Conservation (phyloP, 2,797 vertebrate species). For the Gadopsis bispinosus region DNA sequence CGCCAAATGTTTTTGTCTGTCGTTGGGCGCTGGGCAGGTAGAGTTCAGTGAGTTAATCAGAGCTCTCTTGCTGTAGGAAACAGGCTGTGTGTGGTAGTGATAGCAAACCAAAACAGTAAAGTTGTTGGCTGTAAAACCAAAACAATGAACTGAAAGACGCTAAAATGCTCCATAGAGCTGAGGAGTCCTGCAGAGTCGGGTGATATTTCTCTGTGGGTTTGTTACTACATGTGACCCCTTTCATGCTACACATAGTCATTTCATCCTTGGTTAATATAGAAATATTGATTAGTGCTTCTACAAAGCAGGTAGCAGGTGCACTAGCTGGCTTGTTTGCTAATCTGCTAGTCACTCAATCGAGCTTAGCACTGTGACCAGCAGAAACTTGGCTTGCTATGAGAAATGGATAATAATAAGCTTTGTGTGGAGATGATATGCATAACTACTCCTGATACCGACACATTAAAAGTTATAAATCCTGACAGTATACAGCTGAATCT, state of each 20-base stretch:
- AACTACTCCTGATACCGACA: slow-evolving; percentile 9
- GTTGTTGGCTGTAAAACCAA: background rate
- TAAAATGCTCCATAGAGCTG: background rate
- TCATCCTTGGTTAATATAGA: background rate
- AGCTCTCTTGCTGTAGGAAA: background rate
- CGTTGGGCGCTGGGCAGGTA: background rate
- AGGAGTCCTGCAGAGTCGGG: background rate
- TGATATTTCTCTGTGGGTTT: background rate
- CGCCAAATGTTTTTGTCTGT: background rate
- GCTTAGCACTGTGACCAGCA: background rate
- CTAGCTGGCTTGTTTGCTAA: background rate
- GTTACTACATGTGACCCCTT: background rate
- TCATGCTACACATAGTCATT: background rate
- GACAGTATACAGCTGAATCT: slow-evolving; percentile 40
- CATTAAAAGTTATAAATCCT: slow-evolving; percentile 36
- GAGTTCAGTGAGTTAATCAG: too few relatives aligned
- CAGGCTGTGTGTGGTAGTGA: background rate
- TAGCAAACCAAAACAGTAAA: background rate
- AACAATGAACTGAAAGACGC: background rate
- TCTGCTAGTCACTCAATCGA: background rate
- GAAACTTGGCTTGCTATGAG: slow-evolving; percentile 10
- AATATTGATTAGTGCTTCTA: background rate
- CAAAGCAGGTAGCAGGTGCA: background rate
- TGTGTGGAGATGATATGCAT: slow-evolving; percentile 31
- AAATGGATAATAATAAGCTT: slow-evolving; percentile 32